phyloP scores from a whole-genome alignment of 2,113 vertebrate species.

The Tachuris rubrigastra region DNA sequence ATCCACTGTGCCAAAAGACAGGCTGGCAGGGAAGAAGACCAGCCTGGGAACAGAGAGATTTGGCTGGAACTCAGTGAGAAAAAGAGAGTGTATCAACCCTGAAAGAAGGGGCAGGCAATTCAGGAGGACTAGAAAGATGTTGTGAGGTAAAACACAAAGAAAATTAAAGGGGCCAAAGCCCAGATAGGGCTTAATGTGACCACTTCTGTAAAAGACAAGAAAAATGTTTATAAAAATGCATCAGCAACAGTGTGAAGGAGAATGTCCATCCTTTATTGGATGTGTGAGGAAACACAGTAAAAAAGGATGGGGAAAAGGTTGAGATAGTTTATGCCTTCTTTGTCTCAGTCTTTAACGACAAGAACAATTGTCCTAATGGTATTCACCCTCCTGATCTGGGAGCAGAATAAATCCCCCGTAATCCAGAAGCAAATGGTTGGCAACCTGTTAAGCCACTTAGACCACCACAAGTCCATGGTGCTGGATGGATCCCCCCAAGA shows the following conservation, averaged over 20 bases:
- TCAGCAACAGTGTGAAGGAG: neutral
- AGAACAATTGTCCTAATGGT: neutral
- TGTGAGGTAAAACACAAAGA: neutral
- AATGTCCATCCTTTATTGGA: fast-evolving
- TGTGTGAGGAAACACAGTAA: neutral
- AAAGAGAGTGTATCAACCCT: neutral
- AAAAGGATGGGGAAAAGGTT: neutral
- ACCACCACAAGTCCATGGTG: neutral
- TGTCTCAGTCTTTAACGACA: neutral
- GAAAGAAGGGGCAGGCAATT: neutral
- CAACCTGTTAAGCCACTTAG: neutral
- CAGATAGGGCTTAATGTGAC: neutral
- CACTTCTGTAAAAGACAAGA: neutral
- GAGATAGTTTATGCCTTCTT: neutral
- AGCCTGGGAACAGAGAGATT: neutral
- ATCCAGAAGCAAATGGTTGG: neutral
- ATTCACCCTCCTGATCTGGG: neutral
- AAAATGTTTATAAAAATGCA: neutral
- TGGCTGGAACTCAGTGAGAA: neutral
- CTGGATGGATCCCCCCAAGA: neutral
- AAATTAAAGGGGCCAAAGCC: neutral
- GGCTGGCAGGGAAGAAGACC: neutral
- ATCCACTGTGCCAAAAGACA: neutral
- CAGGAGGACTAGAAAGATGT: neutral
- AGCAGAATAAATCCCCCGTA: neutral